Evolutionary conservation across 2,888 invertebrate genomes (phyloP).

Genomic region (Stenodema calcarata): DNA sequence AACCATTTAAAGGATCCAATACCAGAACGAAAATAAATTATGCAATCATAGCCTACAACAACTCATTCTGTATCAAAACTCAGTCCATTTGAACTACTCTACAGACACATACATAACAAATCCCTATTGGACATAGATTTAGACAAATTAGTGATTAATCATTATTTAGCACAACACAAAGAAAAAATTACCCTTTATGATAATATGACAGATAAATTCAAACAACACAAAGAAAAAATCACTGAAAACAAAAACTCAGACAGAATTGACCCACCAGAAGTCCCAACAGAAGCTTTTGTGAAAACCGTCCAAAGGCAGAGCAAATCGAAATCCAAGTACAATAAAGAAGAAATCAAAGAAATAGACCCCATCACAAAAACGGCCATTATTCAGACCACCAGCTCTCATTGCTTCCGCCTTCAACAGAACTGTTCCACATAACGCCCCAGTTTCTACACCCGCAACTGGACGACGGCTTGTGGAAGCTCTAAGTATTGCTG

Average conservation of each 20-base stretch:
- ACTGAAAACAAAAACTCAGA: no score
- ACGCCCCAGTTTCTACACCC: no score
- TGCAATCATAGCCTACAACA: no score
- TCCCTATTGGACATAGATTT: not conserved
- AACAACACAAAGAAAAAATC: no score
- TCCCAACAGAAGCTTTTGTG: not conserved
- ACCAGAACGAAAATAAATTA: no score
- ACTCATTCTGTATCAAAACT: no score
- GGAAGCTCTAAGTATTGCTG: no score
- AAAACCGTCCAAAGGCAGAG: not conserved
- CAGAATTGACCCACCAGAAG: not conserved
- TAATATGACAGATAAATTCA: not conserved
- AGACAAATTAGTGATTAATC: no score
- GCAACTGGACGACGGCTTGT: no score
- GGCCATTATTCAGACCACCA: no score
- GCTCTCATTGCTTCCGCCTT: no score
- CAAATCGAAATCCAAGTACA: conserved; percentile 5
- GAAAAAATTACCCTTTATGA: not conserved
- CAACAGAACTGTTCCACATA: no score
- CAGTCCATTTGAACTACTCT: not conserved
- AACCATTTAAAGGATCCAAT: conserved; percentile 1
- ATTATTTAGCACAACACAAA: not conserved
- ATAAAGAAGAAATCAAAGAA: not conserved
- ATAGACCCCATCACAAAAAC: not conserved
- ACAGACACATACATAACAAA: not conserved